Percentiles rank a stretch among this genome's conserved stretches.
Conservation (phyloP, 2,888 invertebrate species). For the Eristalis pertinax region DNA sequence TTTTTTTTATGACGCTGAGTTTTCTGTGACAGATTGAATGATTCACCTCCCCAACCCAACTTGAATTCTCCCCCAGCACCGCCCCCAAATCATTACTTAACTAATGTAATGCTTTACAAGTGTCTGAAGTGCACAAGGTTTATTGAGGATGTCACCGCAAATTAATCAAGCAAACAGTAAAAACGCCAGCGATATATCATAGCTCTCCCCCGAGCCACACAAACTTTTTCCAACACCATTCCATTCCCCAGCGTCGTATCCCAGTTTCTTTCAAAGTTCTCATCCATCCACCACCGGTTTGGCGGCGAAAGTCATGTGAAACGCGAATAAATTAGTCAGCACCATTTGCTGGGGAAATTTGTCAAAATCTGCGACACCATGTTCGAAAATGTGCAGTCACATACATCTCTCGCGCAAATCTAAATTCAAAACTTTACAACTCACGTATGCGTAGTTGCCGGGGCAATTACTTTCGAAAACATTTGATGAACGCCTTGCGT, state of each 20-base stretch:
- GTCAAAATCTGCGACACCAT: neutral
- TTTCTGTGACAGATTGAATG: too few species aligned
- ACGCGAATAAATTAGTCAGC: neutral
- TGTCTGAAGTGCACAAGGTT: neutral
- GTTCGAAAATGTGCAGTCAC: neutral
- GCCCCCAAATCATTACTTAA: neutral
- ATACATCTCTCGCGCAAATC: neutral
- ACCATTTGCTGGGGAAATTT: neutral
- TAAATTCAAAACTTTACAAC: neutral
- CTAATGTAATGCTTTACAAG: neutral
- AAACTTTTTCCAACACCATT: neutral
- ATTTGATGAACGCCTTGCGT: slow-evolving; percentile 25
- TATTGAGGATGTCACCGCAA: neutral
- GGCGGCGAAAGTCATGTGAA: neutral
- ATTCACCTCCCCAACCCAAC: too few species aligned
- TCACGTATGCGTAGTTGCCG: neutral
- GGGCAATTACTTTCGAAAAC: neutral
- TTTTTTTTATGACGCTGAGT: too few species aligned
- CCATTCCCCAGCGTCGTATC: neutral
- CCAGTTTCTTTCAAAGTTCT: neutral
- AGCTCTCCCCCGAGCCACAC: neutral
- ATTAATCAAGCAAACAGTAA: neutral
- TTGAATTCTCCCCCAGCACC: too few species aligned
- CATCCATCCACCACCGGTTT: neutral
- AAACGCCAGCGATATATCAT: neutral